Base-by-base conservation (phyloP, 2,888 invertebrate species). In the Dolomedes plantarius region DNA sequence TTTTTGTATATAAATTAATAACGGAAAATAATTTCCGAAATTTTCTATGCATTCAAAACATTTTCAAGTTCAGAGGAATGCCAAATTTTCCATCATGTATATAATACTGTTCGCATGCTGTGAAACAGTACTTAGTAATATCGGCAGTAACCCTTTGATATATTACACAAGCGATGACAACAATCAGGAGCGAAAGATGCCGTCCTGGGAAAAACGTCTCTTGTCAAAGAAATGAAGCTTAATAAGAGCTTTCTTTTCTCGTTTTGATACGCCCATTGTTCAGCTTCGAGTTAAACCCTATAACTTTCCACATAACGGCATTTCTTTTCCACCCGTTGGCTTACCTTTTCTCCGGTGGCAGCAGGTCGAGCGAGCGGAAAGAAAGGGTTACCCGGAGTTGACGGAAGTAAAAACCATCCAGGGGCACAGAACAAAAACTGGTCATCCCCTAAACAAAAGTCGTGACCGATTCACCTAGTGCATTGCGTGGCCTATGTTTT, bases 391-490 rank as follows among this genome's bases (percentile, higher is more conserved):
- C 56, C 16, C 71, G 23, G 73, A 71, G 82, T 83, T 83, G 82
- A 76, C 82, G 82, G 82, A 83, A 83, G 82, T 72, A 32, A 32
- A 36, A 39, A 39, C 41, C 64, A 75, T 71, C 69, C 39, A 29
- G 32, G 69, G 36, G 36, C 36, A 36, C 67, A 29, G 76, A 29
- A 41, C 32, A 64, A 62, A 64, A 75, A 65, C 64, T 23, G 39
- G 28, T 29, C 46, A 28, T 41, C 41, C 50, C 16, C 72, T 39
- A 67, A 83, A 71, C 71, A 67, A 77, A 73, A 77, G 73, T 85
- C 73, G 77, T 85, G 83, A 85, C 83, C 83, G 77, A 85, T 73
- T 85, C 83, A 85, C 50, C 76, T 65, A 80, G 80, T 80, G 73
- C 65, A 73, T 67, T 46, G 80, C 69, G 78, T 46, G 67, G 67